Evolutionary conservation across 2,888 invertebrate species (phyloP).

Genomic region (Caenorhabditis afra): DNA sequence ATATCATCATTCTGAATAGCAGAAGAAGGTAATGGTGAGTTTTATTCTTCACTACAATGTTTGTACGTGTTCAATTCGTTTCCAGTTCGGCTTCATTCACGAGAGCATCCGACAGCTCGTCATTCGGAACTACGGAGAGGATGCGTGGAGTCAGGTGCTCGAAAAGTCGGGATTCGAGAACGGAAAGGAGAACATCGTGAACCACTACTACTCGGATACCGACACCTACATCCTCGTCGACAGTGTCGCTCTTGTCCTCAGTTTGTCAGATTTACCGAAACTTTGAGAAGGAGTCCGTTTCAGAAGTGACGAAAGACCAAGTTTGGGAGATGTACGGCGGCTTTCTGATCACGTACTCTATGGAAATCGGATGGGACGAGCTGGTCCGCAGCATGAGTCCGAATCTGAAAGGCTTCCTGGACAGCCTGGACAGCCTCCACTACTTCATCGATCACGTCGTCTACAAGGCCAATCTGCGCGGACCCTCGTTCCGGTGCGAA

Average conservation of each 20-base stretch:
- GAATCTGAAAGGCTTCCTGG: conserved; percentile 86
- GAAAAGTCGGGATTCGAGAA: conserved; percentile 70
- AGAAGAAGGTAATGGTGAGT: conserved; percentile 17
- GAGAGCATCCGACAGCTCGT: conserved; percentile 76
- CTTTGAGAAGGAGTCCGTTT: background rate
- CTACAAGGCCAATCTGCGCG: conserved; percentile 73
- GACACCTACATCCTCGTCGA: conserved; percentile 74
- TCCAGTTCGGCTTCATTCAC: conserved; percentile 78
- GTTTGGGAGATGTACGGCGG: conserved; percentile 77
- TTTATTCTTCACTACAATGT: background rate
- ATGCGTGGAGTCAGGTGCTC: conserved; percentile 72
- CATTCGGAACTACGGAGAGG: conserved; percentile 73
- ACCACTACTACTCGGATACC: conserved; percentile 74
- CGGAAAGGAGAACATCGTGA: conserved; percentile 76
- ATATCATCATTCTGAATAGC: too few relatives aligned
- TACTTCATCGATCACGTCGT: conserved; percentile 77
- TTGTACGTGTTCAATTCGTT: background rate
- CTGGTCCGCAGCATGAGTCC: conserved; percentile 74
- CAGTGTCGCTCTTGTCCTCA: conserved; percentile 63
- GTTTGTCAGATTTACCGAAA: conserved; percentile 11
- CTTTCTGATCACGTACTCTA: conserved; percentile 75
- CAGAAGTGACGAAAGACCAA: conserved; percentile 72
- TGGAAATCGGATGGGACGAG: conserved; percentile 78
- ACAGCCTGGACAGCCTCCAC: conserved; percentile 96
- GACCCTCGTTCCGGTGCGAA: conserved; percentile 94